Percentiles rank a stretch among this genome's conserved stretches.
Evolutionary conservation across 1,140 invertebrate species (phyloP).

Genomic region (Manduca sexta): DNA sequence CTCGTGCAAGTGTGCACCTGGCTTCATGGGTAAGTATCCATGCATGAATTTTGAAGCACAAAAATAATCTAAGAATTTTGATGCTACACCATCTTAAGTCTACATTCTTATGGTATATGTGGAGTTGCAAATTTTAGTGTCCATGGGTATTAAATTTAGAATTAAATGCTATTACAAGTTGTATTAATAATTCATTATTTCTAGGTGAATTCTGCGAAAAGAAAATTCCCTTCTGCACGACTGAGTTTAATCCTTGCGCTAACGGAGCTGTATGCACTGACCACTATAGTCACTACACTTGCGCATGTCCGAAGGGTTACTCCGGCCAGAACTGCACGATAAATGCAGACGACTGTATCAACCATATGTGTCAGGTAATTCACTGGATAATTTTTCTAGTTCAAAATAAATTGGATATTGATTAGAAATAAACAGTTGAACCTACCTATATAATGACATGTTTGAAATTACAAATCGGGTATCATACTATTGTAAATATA

Average conservation of each 20-base stretch:
- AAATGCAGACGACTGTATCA: conserved; percentile 93
- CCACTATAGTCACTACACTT: conserved; percentile 92
- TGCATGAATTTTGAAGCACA: too few relatives aligned
- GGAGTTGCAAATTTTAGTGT: too few relatives aligned
- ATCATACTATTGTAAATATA: too few relatives aligned
- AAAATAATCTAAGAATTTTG: too few relatives aligned
- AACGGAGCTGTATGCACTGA: conserved; percentile 94
- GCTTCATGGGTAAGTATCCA: conserved; percentile 81
- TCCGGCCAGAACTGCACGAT: conserved; percentile 93
- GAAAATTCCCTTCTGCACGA: conserved; percentile 93
- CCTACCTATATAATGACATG: too few relatives aligned
- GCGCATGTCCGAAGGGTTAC: conserved; percentile 92
- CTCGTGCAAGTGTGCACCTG: conserved; percentile 86
- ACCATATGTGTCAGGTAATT: conserved; percentile 90
- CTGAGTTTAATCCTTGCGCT: conserved; percentile 91
- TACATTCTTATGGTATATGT: too few relatives aligned
- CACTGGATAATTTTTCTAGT: background rate
- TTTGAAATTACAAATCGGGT: too few relatives aligned
- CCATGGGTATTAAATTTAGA: too few relatives aligned
- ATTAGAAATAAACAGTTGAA: too few relatives aligned
- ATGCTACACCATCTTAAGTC: too few relatives aligned
- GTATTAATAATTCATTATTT: conserved; percentile 2
- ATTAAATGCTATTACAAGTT: too few relatives aligned
- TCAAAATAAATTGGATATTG: too few relatives aligned
- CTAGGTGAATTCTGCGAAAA: conserved; percentile 90